Percentiles rank a stretch among this genome's conserved stretches.
phyloP scores from a whole-genome alignment of 1,140 invertebrate species.

The Maconellicoccus hirsutus region DNA sequence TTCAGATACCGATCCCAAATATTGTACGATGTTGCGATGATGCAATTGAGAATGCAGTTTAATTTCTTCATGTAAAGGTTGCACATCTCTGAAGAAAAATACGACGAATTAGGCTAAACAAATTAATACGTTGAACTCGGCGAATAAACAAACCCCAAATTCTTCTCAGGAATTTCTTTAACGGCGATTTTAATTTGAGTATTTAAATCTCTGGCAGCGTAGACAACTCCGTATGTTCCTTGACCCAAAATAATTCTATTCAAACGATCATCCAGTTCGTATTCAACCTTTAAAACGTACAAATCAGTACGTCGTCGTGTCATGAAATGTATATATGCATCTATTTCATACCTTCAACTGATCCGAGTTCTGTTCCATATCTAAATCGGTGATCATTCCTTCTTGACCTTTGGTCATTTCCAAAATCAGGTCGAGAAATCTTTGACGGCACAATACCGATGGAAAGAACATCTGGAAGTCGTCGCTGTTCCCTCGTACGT shows the following conservation, averaged over 20 bases:
- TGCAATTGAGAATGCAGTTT: conserved; percentile 90
- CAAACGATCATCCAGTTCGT: conserved; percentile 84
- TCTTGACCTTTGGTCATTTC: conserved; percentile 77
- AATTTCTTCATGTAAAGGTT: conserved; percentile 97
- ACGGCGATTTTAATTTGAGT: conserved; percentile 94
- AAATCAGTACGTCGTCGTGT: conserved; percentile 27
- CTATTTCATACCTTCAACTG: conserved; percentile 46
- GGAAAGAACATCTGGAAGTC: conserved; percentile 99
- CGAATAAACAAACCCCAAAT: conserved; percentile 55
- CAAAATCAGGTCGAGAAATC: conserved; percentile 66
- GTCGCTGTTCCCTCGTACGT: conserved; percentile 95
- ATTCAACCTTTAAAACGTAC: conserved; percentile 81
- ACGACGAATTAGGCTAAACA: not conserved
- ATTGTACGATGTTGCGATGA: conserved; percentile 96
- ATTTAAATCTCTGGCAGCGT: conserved; percentile 83
- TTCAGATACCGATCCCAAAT: conserved; percentile 88
- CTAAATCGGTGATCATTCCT: conserved; percentile 70
- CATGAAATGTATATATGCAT: not conserved
- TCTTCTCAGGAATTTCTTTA: conserved; percentile 95
- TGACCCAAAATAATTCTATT: conserved; percentile 81
- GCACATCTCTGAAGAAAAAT: conserved; percentile 58
- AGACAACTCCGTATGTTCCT: conserved; percentile 93
- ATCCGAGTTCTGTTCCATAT: conserved; percentile 54
- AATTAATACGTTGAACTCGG: no score
- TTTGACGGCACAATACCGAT: conserved; percentile 67